Evolutionary conservation across 2,888 invertebrate genomes (phyloP).

Genomic region (Icerya purchasi): DNA sequence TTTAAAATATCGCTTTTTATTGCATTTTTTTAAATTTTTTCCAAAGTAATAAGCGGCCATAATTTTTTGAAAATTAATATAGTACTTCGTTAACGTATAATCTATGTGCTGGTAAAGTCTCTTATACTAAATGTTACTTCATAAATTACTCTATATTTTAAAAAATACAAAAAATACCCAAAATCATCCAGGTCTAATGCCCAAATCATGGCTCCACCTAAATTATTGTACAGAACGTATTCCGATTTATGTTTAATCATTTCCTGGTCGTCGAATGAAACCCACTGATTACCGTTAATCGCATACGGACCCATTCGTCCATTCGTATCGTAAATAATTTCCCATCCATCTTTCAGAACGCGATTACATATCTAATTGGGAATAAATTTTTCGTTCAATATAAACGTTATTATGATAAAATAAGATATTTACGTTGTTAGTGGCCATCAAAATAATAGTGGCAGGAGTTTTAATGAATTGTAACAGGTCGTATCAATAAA

Average conservation of each 20-base stretch:
- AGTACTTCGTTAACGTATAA: too few species aligned
- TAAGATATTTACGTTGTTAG: background rate
- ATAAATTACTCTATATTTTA: too few species aligned
- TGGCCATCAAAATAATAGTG: background rate
- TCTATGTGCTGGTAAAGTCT: too few species aligned
- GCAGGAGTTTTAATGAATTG: too few species aligned
- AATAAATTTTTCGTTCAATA: too few species aligned
- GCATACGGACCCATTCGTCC: slow-evolving; percentile 78
- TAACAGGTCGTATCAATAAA: too few species aligned
- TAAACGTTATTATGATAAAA: background rate
- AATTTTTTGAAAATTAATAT: too few species aligned
- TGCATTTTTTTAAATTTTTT: too few species aligned
- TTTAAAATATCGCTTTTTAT: too few species aligned
- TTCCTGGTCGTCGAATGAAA: slow-evolving; percentile 69
- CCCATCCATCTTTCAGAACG: slow-evolving; percentile 51
- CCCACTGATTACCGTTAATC: slow-evolving; percentile 68
- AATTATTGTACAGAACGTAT: slow-evolving; percentile 51
- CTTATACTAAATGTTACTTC: too few species aligned
- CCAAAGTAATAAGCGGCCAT: too few species aligned
- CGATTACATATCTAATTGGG: slow-evolving; percentile 51
- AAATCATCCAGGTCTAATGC: slow-evolving; percentile 74
- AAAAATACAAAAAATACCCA: slow-evolving; percentile 21
- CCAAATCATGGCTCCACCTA: slow-evolving; percentile 80
- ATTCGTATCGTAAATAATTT: slow-evolving; percentile 49
- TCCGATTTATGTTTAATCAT: slow-evolving; percentile 68